Conservation (phyloP, 2,113 vertebrate genomes). For the Pseudopipra pipra region DNA sequence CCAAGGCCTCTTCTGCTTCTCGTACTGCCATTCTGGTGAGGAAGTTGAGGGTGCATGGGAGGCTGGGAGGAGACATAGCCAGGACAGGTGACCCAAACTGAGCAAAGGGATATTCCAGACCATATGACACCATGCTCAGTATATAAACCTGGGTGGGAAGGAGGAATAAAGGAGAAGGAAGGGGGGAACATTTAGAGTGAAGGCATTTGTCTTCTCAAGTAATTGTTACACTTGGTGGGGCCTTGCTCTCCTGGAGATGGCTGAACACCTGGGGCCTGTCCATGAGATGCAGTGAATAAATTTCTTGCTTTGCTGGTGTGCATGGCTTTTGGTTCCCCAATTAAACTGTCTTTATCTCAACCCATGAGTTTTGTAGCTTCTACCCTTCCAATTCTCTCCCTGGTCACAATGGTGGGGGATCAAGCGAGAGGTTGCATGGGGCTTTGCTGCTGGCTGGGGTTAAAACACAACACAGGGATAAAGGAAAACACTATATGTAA, state of each 20-base stretch:
- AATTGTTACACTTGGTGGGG: neutral
- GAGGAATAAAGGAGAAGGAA: neutral
- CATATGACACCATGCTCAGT: neutral
- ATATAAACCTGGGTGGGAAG: neutral
- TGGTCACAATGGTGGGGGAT: neutral
- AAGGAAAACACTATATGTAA: neutral
- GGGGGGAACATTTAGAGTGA: neutral
- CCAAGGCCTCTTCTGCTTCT: neutral
- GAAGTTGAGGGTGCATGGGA: accelerated
- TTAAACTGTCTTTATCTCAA: neutral
- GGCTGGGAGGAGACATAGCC: neutral
- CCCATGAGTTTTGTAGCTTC: neutral
- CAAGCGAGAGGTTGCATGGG: neutral
- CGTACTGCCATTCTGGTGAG: accelerated
- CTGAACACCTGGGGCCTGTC: neutral
- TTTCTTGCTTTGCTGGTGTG: neutral
- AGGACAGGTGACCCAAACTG: neutral
- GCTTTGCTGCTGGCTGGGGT: neutral
- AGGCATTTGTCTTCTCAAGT: neutral
- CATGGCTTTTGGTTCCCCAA: neutral
- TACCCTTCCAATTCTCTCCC: neutral
- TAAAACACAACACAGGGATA: neutral
- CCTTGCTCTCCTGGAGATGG: neutral
- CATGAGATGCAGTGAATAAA: neutral
- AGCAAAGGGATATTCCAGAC: neutral